These are phyloP conservation scores for Zenarchopterus dispar DNA, from an alignment of 2,797 vertebrate genomes.

Conservation along the genomic window DNA sequence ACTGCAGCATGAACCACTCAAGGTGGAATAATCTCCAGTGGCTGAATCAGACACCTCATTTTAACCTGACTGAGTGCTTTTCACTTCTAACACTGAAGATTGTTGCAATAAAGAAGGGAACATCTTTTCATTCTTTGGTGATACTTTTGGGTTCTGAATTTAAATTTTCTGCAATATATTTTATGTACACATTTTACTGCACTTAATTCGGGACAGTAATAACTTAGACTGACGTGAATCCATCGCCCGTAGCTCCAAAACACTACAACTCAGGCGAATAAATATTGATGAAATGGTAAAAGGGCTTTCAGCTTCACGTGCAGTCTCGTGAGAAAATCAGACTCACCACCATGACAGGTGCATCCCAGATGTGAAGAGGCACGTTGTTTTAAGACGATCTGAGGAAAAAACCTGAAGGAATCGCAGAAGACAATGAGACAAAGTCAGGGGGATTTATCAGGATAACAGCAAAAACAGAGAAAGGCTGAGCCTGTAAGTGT, in stretches of 20 bases:
- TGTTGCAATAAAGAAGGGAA: too few species aligned
- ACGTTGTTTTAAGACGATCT: slow-evolving; percentile 11
- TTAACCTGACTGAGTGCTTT: too few species aligned
- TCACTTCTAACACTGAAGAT: too few species aligned
- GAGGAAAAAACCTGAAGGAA: slow-evolving; percentile 2
- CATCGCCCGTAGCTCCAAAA: not conserved
- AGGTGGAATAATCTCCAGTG: too few species aligned
- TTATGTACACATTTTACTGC: too few species aligned
- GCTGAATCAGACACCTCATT: too few species aligned
- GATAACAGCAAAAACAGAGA: slow-evolving; percentile 3
- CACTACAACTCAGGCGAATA: slow-evolving; percentile 8
- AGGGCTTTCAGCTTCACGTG: slow-evolving; percentile 12
- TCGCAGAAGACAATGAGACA: slow-evolving; percentile 19
- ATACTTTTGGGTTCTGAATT: too few species aligned
- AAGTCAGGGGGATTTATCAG: slow-evolving; percentile 11
- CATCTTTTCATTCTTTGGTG: too few species aligned
- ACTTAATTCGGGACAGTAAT: too few species aligned
- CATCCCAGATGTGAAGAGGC: slow-evolving; percentile 61
- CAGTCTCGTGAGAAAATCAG: slow-evolving; percentile 31
- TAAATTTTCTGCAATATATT: too few species aligned
- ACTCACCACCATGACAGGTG: slow-evolving; percentile 49
- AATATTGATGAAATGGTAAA: slow-evolving; percentile 33
- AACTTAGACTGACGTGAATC: slow-evolving; percentile 2
- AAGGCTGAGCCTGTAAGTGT: not conserved
- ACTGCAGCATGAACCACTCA: too few species aligned